Conservation (phyloP, 2,797 vertebrate genomes). For the Petrocephalus schoutedeni region DNA sequence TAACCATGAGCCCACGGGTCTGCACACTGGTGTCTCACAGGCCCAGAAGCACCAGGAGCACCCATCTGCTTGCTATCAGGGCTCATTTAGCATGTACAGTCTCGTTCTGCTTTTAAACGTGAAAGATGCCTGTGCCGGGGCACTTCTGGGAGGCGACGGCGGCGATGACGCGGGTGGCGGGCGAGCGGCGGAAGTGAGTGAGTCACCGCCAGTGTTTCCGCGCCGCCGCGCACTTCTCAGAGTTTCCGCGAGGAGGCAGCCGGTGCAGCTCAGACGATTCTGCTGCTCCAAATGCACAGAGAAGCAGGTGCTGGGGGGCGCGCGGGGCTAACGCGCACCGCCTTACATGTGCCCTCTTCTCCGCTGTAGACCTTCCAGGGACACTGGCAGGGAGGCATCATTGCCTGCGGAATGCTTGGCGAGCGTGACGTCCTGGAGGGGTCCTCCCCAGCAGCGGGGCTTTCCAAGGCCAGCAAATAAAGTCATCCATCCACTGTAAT, state of each 20-base stretch:
- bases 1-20: neutral
- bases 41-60: neutral
- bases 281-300: conserved; percentile 10
- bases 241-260: conserved; percentile 4
- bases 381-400: neutral
- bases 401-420: neutral
- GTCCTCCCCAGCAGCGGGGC: neutral
- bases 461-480: neutral
- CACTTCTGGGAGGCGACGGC: neutral
- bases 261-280: neutral
- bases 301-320: neutral
- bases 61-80: conserved; percentile 28
- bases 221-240: neutral
- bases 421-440: too few relatives aligned
- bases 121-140: conserved; percentile 1
- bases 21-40: neutral
- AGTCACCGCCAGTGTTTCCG: neutral
- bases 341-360: neutral
- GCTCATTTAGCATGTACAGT: conserved; percentile 16
- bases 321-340: neutral
- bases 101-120: conserved; percentile 16
- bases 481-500: neutral
- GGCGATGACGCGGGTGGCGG: neutral
- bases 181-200: neutral
- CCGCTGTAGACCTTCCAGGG: neutral